Conservation (phyloP, 2,797 vertebrate genomes). For the Limnodromus scolopaceus region DNA sequence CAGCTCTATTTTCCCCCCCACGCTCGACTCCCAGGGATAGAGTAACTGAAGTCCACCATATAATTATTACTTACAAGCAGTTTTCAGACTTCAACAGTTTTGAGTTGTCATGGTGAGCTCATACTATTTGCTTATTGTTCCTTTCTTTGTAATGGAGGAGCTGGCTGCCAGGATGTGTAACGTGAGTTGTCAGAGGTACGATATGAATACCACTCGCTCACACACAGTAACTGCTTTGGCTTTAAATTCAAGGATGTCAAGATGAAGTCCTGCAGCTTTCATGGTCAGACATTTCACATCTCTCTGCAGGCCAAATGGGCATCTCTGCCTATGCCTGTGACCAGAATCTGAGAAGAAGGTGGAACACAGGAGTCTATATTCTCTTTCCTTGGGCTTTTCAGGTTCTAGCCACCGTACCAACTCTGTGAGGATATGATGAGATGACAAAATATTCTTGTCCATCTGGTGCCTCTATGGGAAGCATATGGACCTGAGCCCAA, state of each 20-base stretch:
- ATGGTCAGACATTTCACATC: slow-evolving; percentile 15
- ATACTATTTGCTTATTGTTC: not conserved
- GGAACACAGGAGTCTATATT: not conserved
- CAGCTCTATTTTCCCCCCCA: not conserved
- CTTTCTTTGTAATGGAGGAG: not conserved
- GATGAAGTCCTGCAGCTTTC: slow-evolving; percentile 4
- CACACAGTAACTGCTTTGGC: slow-evolving; percentile 13
- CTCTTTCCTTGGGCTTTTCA: not conserved
- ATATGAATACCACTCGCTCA: not conserved
- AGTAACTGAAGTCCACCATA: not conserved
- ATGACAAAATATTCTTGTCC: slow-evolving; percentile 32
- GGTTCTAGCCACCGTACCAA: not conserved
- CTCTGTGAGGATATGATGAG: not conserved
- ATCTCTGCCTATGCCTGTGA: not conserved
- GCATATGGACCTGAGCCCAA: slow-evolving; percentile 27
- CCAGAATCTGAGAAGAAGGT: not conserved
- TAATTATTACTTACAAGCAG: not conserved
- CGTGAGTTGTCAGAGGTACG: not conserved
- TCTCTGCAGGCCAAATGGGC: slow-evolving; percentile 1
- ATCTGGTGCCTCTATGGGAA: slow-evolving; percentile 41
- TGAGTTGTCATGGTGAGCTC: not conserved
- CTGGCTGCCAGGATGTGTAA: not conserved
- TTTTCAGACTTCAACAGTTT: not conserved
- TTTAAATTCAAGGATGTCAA: not conserved
- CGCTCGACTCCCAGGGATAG: not conserved